These are phyloP conservation scores for Cerastis leucographa DNA, from an alignment of 2,888 invertebrate species.

Conservation along the genomic window DNA sequence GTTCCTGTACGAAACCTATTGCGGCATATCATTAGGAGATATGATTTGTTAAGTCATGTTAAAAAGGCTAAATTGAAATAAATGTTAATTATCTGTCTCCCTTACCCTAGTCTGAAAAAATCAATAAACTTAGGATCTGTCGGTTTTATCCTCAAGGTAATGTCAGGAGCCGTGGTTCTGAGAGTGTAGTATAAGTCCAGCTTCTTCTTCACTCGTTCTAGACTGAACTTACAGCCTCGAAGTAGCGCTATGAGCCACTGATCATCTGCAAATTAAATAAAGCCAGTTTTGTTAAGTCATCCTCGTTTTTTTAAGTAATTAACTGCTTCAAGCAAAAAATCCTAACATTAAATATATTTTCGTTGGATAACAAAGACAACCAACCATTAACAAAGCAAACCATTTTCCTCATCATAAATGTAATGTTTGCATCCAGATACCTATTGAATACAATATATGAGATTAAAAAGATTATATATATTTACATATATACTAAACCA, in stretches of 20 bases:
- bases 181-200: slow-evolving; percentile 91
- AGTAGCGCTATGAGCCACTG: slow-evolving; percentile 90
- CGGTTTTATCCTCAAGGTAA: slow-evolving; percentile 88
- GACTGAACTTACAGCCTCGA: slow-evolving; percentile 90
- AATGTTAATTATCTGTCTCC: not conserved
- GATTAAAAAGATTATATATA: not conserved
- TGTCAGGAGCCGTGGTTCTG: slow-evolving; percentile 91
- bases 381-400: not conserved
- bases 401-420: not conserved
- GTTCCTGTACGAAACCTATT: not conserved
- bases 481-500: not conserved
- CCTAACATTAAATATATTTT: not conserved
- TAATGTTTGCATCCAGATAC: not conserved
- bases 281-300: not conserved
- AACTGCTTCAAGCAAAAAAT: not conserved
- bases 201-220: slow-evolving; percentile 90
- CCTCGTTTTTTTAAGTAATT: not conserved
- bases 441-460: not conserved
- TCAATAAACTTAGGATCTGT: slow-evolving; percentile 84
- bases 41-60: not conserved
- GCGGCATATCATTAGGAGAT: not conserved
- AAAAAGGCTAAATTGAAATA: not conserved
- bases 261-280: slow-evolving; percentile 83
- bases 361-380: not conserved
- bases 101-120: slow-evolving; percentile 88